Conservation (phyloP, 2,797 vertebrate genomes). For the Paedocypris micromegethes region DNA sequence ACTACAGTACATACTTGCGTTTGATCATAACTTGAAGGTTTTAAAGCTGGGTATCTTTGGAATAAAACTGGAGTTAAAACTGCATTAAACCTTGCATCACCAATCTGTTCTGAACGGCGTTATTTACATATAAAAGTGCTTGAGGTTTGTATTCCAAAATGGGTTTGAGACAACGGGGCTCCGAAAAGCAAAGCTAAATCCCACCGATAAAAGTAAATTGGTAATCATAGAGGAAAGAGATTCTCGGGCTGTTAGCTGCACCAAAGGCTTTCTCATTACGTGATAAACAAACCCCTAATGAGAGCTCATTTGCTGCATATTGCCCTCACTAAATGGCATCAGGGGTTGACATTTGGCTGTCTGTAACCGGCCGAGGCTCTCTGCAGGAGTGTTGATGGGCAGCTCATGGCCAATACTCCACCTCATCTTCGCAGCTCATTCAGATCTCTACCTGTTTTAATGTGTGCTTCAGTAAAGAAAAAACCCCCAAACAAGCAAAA, state of each 20-base stretch:
- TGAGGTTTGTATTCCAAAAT: constrained; percentile 6
- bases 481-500: not conserved
- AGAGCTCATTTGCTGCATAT: constrained; percentile 59
- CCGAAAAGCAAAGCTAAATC: constrained; percentile 26
- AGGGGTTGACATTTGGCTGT: constrained; percentile 50
- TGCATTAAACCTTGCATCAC: too few relatives aligned
- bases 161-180: constrained; percentile 12
- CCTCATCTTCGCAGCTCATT: not conserved
- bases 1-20: too few relatives aligned
- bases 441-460: constrained; percentile 3
- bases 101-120: too few relatives aligned
- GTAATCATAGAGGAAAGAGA: constrained; percentile 36
- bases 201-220: constrained; percentile 21
- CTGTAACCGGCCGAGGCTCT: constrained; percentile 39
- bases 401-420: constrained; percentile 25
- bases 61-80: too few relatives aligned
- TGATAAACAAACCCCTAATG: constrained; percentile 59
- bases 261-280: constrained; percentile 53
- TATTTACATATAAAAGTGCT: not conserved
- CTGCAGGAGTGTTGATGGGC: constrained; percentile 21
- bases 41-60: too few relatives aligned
- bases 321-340: constrained; percentile 50
- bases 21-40: too few relatives aligned
- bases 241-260: constrained; percentile 41
- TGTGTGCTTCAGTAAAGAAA: not conserved